Conservation (phyloP, 2,888 invertebrate genomes). For the Cataglyphis cursor region DNA sequence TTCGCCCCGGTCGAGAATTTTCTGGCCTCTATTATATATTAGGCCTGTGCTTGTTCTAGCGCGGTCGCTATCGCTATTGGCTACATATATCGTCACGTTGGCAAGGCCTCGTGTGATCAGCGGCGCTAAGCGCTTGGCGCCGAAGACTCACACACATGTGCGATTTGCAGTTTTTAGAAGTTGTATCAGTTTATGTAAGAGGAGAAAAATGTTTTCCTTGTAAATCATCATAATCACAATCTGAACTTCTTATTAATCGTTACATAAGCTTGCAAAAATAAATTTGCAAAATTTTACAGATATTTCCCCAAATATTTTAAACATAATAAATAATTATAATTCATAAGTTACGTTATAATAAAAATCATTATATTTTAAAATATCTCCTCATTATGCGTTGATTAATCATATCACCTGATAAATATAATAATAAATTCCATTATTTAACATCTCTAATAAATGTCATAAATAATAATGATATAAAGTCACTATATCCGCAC, state of each 20-base stretch:
- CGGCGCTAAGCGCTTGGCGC: constrained; percentile 67
- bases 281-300: not conserved
- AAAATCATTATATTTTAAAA: not conserved
- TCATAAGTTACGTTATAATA: not conserved
- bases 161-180: not conserved
- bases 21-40: constrained; percentile 12
- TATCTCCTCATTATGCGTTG: not conserved
- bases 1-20: constrained; percentile 50
- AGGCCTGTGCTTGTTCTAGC: not conserved
- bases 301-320: not conserved
- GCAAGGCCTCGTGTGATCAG: constrained; percentile 68
- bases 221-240: not conserved
- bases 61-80: not conserved
- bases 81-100: constrained; percentile 38
- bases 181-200: constrained; percentile 28
- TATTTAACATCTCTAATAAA: not conserved
- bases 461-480: not conserved
- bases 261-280: not conserved
- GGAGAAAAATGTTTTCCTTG: constrained; percentile 29
- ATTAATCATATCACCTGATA: not conserved
- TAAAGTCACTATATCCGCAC: not conserved
- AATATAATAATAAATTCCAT: not conserved
- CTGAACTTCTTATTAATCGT: not conserved
- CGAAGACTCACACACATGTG: constrained; percentile 1
- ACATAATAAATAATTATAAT: not conserved